A percentile compares a stretch with the other conserved stretches of the same genome.
phyloP scores from a whole-genome alignment of 2,888 invertebrate species.

The Lasioglossum figueresi region DNA sequence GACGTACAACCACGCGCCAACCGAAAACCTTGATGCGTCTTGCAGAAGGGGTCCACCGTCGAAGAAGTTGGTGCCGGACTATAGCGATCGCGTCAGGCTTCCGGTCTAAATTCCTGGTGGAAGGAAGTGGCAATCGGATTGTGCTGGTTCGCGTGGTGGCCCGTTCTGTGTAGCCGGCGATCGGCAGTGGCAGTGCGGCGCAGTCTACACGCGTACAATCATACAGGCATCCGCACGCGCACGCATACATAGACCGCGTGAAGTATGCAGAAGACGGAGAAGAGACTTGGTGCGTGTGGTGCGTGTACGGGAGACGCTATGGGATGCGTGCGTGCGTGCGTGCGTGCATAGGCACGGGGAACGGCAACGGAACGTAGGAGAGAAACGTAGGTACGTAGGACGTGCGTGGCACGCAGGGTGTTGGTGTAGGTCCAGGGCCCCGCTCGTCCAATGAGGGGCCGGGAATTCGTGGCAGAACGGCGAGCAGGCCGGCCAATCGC shows the following conservation, averaged over 20 bases:
- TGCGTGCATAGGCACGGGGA: constrained; percentile 43
- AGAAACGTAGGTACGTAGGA: constrained; percentile 40
- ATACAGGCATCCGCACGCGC: neutral
- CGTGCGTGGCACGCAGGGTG: constrained; percentile 72
- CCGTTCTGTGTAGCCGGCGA: constrained; percentile 1
- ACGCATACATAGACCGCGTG: neutral
- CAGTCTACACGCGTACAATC: neutral
- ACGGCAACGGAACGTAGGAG: constrained; percentile 28
- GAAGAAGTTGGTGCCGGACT: neutral
- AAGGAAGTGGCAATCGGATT: constrained; percentile 3
- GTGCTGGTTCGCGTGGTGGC: neutral
- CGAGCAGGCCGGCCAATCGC: constrained; percentile 80
- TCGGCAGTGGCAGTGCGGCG: neutral
- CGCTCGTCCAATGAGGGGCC: constrained; percentile 81
- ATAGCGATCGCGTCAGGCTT: neutral
- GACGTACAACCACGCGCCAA: neutral
- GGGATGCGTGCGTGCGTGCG: constrained; percentile 30
- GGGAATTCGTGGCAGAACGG: constrained; percentile 82
- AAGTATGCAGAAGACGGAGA: constrained; percentile 55
- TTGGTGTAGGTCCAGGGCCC: constrained; percentile 84
- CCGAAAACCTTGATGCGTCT: neutral
- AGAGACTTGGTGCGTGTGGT: constrained; percentile 13
- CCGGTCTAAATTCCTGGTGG: neutral
- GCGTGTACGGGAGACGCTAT: neutral
- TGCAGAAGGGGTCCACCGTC: neutral